phyloP scores from a whole-genome alignment of 2,113 vertebrate genomes.

The Toxotes jaculatrix region DNA sequence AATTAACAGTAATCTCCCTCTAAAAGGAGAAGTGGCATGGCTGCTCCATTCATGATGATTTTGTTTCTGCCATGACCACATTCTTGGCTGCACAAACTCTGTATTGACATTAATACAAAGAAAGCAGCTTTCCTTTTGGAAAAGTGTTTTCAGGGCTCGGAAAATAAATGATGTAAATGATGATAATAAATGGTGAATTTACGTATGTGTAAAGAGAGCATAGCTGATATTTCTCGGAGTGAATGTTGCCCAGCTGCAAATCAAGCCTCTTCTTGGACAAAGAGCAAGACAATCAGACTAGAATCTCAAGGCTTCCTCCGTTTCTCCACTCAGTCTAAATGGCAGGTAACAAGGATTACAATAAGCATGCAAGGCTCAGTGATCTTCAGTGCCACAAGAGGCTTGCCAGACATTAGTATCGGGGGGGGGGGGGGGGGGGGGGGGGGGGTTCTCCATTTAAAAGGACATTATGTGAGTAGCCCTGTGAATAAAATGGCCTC shows the following conservation, averaged over 20 bases:
- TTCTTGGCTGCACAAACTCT: neutral
- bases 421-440: neutral
- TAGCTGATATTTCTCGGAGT: constrained; percentile 19
- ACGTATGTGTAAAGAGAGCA: neutral
- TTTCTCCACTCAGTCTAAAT: constrained; percentile 29
- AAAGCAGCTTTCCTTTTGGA: neutral
- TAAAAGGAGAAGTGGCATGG: neutral
- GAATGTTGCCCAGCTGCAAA: constrained; percentile 19
- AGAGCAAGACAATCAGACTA: constrained; percentile 23
- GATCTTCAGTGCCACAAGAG: constrained; percentile 9
- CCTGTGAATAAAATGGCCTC: constrained; percentile 12
- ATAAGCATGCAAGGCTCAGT: constrained; percentile 19
- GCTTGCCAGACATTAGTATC: constrained; percentile 36
- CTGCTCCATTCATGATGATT: constrained; percentile 11
- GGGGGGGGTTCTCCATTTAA: constrained; percentile 20
- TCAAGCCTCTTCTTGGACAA: constrained; percentile 27
- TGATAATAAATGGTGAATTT: no score
- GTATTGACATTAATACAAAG: constrained; percentile 10
- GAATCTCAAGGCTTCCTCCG: constrained; percentile 38
- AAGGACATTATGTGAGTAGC: constrained; percentile 32
- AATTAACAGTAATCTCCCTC: neutral
- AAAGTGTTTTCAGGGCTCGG: constrained; percentile 5
- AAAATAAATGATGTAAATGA: constrained; percentile 14
- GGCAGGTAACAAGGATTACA: constrained; percentile 53
- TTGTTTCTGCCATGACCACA: constrained; percentile 27